phyloP scores from a whole-genome alignment of 2,888 invertebrate species.

The Lepetodrilus schrolli region DNA sequence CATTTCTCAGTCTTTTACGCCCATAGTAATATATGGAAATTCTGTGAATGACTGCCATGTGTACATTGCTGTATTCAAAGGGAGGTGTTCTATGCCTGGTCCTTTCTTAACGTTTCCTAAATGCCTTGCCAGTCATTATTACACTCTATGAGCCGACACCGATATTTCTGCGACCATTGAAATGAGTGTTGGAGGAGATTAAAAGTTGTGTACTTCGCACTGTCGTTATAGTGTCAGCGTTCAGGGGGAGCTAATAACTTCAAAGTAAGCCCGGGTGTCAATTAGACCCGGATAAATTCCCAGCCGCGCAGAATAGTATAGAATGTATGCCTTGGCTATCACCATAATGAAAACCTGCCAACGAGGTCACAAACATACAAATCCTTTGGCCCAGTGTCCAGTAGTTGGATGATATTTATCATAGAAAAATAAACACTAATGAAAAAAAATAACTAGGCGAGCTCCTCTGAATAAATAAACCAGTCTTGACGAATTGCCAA shows the following conservation, averaged over 20 bases:
- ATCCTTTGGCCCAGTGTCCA: not conserved
- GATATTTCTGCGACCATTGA: constrained; percentile 5
- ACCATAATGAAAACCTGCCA: too few species aligned
- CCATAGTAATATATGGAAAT: not conserved
- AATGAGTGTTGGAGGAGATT: not conserved
- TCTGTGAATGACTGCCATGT: too few species aligned
- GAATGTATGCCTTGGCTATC: not conserved
- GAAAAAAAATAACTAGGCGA: constrained; percentile 20
- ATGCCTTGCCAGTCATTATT: not conserved
- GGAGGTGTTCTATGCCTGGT: not conserved
- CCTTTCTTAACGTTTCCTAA: constrained; percentile 14
- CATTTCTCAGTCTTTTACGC: not conserved
- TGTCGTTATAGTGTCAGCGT: not conserved
- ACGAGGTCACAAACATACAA: too few species aligned
- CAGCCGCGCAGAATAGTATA: not conserved
- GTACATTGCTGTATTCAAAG: too few species aligned
- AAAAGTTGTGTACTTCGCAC: not conserved
- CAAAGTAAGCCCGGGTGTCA: constrained; percentile 10
- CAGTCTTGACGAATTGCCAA: constrained; percentile 9
- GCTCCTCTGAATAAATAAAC: constrained; percentile 14
- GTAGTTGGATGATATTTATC: not conserved
- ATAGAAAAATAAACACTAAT: constrained; percentile 22
- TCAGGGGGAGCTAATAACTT: constrained; percentile 6
- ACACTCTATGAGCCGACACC: not conserved
- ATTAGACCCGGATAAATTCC: constrained; percentile 15